Evolutionary conservation across 2,113 vertebrate species (phyloP).

Genomic region (Centrocercus urophasianus): DNA sequence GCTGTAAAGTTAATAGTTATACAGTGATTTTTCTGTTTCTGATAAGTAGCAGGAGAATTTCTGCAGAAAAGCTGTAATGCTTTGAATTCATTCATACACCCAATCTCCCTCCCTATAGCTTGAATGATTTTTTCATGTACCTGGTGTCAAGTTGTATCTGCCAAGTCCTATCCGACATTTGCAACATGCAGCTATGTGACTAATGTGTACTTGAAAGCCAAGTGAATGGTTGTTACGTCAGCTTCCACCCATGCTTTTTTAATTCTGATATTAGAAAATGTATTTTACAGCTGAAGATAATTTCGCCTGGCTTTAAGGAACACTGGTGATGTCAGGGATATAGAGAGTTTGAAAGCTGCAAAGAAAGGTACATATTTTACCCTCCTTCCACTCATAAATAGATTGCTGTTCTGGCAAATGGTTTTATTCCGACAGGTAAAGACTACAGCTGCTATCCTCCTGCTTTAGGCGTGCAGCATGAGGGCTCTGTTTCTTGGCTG

Average conservation of each 20-base stretch:
- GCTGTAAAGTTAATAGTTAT: background rate
- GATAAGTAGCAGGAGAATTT: background rate
- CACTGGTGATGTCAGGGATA: background rate
- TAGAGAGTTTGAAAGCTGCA: background rate
- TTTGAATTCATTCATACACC: background rate
- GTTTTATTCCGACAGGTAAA: background rate
- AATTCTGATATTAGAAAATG: background rate
- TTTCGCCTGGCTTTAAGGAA: background rate
- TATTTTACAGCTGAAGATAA: background rate
- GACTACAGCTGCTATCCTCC: background rate
- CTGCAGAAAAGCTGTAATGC: background rate
- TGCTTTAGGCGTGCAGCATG: background rate
- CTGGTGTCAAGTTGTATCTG: background rate
- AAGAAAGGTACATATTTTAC: background rate
- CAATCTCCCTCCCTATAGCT: background rate
- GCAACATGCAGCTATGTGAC: background rate
- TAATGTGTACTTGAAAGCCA: background rate
- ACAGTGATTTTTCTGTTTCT: background rate
- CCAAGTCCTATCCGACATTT: background rate
- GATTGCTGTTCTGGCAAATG: background rate
- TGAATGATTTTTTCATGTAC: background rate
- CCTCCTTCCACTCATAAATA: rapidly evolving
- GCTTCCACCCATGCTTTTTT: background rate
- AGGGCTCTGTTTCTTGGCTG: background rate
- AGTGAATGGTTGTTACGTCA: background rate